Base-by-base conservation (phyloP, 2,113 vertebrate species). In the Phylloscopus trochilus region DNA sequence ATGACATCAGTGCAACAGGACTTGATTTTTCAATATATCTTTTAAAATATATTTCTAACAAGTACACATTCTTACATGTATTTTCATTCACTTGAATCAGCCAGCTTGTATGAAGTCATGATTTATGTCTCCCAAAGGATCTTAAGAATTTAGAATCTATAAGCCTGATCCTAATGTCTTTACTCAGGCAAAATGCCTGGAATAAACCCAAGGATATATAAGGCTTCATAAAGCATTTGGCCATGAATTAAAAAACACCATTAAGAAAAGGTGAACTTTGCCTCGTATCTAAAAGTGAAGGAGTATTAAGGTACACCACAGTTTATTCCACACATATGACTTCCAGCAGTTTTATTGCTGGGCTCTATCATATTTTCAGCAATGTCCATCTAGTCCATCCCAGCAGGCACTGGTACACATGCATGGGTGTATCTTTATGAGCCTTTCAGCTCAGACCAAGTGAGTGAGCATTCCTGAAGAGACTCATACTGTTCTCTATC, bases 111-210 rank as follows among this genome's bases (percentile, higher is more conserved):
- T 84, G 79, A 91, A 89, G 64, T 83, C 76, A 75, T 95, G 95
- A 96, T 95, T 95, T 96, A 95, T 87, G 75, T 85, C 67, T 90
- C 95, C 91, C 93, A 63, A 74, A 81, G 85, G 95, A 59, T 80
- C 75, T 77, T 53, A 93, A 78, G 64, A 96, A 89, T 93, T 90
- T 90, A 81, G 73, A 92, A 80, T 90, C 82, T 91, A 17, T 79
- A 94, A 94, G 72, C 52, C 55, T 78, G 51, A 94, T 93, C 63
- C 85, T 83, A 56, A 80, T 67, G 55, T 52, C 91, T 90, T 93
- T 95, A 89, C 68, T 91, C 72, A 62, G 75, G 84, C 78, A 89
- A 92, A 95, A 84, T 82, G 75, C 85, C 93, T 96, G 75, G 73
- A 88, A 80, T 62, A 70, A 89, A 60, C 27, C 75, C 82, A 60